A percentile compares a stretch with the other conserved stretches of the same genome.
These are phyloP conservation scores for Lithophane semibrunnea DNA, from an alignment of 2,888 invertebrate species.

Conservation along the genomic window DNA sequence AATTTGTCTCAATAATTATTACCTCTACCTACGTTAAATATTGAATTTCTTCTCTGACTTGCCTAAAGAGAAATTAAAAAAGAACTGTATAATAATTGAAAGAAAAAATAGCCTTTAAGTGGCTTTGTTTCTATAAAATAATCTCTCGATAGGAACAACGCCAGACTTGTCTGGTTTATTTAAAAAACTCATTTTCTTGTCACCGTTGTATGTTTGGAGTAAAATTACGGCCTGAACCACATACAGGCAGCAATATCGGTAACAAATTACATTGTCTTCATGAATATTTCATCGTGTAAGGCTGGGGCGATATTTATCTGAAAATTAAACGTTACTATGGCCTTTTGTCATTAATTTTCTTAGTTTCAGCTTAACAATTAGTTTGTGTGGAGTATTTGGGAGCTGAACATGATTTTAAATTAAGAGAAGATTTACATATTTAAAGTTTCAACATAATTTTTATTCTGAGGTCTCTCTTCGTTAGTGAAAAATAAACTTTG, in stretches of 20 bases:
- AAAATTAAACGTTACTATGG: constrained; percentile 76
- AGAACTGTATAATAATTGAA: no score
- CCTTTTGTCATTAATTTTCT: constrained; percentile 45
- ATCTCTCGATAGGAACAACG: background rate
- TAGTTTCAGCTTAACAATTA: background rate
- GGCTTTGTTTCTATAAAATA: background rate
- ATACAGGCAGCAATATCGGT: constrained; percentile 77
- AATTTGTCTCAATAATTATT: no score
- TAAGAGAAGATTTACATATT: background rate
- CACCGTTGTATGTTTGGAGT: constrained; percentile 51
- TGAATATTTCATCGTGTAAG: constrained; percentile 80
- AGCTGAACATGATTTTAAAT: background rate
- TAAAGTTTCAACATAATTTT: constrained; percentile 14
- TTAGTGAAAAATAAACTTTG: constrained; percentile 43
- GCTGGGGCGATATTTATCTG: constrained; percentile 75
- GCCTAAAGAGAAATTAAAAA: no score
- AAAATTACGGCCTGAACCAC: constrained; percentile 62
- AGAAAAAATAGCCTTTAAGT: background rate
- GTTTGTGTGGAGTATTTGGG: background rate
- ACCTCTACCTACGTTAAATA: no score
- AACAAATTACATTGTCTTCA: constrained; percentile 83
- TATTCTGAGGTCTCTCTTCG: constrained; percentile 24
- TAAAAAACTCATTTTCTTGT: constrained; percentile 69
- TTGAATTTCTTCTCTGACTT: no score
- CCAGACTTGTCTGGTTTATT: constrained; percentile 39